Conservation (phyloP, 2,797 vertebrate genomes). For the Geranospiza caerulescens region DNA sequence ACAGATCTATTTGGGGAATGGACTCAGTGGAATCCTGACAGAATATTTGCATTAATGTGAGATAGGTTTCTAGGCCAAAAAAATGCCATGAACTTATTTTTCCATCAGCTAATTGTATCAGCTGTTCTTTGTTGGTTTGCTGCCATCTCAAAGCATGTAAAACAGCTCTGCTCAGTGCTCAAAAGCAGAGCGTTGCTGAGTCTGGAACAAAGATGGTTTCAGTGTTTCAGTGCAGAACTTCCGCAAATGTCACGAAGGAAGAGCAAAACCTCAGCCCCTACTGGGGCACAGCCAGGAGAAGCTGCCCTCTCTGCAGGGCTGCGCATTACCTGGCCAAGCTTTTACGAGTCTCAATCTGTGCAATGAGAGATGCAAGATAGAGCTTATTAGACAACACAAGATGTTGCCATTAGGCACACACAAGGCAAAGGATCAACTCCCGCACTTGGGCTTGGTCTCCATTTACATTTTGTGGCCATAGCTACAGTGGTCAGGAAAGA, state of each 20-base stretch:
- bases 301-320: not conserved
- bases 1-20: not conserved
- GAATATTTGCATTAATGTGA: not conserved
- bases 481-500: not conserved
- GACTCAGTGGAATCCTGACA: not conserved
- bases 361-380: not conserved
- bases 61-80: not conserved
- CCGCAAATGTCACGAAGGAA: not conserved
- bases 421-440: not conserved
- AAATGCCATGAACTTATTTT: not conserved
- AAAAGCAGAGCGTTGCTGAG: not conserved
- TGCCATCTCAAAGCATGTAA: not conserved
- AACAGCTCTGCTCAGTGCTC: not conserved
- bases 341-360: not conserved
- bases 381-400: not conserved
- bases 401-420: not conserved
- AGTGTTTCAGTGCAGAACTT: not conserved
- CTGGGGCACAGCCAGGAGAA: rapidly evolving
- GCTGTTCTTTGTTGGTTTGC: not conserved
- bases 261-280: not conserved
- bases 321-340: not conserved
- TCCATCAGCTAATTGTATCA: not conserved
- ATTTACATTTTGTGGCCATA: not conserved
- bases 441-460: not conserved
- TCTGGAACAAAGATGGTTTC: not conserved